These are phyloP conservation scores for Ailuropoda melanoleuca DNA, from an alignment of 2,113 vertebrate species.

Conservation along the genomic window DNA sequence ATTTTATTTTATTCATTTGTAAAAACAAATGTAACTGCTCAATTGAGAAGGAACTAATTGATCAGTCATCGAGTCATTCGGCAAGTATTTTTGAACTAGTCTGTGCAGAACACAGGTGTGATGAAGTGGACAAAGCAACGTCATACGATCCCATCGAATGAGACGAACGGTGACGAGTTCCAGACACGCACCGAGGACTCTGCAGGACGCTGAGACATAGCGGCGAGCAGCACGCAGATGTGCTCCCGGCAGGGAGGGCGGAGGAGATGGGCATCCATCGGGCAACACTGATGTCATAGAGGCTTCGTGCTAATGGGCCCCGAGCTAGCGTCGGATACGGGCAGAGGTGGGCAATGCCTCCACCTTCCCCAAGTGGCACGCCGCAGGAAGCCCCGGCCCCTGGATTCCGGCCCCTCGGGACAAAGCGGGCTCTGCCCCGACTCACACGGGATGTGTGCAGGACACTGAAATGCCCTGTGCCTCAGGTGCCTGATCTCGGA, in stretches of 20 bases:
- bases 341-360: accelerated
- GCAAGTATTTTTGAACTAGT: background rate
- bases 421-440: background rate
- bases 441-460: background rate
- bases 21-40: background rate
- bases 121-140: background rate
- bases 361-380: background rate
- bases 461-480: background rate
- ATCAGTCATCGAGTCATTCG: background rate
- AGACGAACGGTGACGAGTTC: background rate
- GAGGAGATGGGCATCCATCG: accelerated
- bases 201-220: background rate
- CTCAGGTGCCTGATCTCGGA: background rate
- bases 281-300: background rate
- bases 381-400: accelerated
- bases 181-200: background rate
- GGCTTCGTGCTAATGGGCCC: background rate
- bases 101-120: background rate
- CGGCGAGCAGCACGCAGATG: accelerated
- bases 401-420: background rate
- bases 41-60: background rate
- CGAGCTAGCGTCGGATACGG: accelerated
- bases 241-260: accelerated
- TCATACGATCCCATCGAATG: background rate
- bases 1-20: background rate